Evolutionary conservation across 2,888 invertebrate species (phyloP).

Genomic region (Drosophila histrio): DNA sequence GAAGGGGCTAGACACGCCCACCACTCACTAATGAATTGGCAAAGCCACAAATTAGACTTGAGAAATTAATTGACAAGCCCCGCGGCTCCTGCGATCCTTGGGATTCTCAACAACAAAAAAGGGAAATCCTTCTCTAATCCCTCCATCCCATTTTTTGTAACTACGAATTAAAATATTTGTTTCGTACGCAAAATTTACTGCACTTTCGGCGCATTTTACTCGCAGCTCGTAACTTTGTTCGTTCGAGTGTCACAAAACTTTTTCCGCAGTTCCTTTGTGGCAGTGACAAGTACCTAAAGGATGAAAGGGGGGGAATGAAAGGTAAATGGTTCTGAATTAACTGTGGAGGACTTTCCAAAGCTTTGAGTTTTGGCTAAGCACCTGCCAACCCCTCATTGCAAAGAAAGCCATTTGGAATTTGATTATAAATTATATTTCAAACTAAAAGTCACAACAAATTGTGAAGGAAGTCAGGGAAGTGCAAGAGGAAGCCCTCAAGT

Average conservation of each 20-base stretch:
- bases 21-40: conserved; percentile 68
- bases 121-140: not conserved
- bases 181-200: conserved; percentile 37
- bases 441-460: conserved; percentile 16
- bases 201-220: conserved; percentile 47
- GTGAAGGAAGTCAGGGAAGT: not conserved
- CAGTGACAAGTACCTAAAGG: conserved; percentile 31
- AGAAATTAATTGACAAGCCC: conserved; percentile 71
- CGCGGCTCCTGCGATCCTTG: conserved; percentile 8
- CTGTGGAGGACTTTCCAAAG: not conserved
- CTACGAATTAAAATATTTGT: conserved; percentile 52
- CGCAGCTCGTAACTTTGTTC: conserved; percentile 39
- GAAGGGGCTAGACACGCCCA: conserved; percentile 19
- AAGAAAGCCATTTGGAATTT: conserved; percentile 36
- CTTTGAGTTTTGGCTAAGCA: not conserved
- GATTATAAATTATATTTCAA: conserved; percentile 32
- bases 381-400: not conserved
- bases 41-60: conserved; percentile 73
- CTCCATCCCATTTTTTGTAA: not conserved
- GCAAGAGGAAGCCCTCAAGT: too few relatives aligned
- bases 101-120: conserved; percentile 11
- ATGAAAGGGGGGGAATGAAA: not conserved
- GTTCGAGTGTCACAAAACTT: conserved; percentile 59
- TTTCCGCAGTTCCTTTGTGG: conserved; percentile 47
- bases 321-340: not conserved